Base-by-base conservation (phyloP, 2,888 invertebrate genomes). In the Anthrax anthrax region DNA sequence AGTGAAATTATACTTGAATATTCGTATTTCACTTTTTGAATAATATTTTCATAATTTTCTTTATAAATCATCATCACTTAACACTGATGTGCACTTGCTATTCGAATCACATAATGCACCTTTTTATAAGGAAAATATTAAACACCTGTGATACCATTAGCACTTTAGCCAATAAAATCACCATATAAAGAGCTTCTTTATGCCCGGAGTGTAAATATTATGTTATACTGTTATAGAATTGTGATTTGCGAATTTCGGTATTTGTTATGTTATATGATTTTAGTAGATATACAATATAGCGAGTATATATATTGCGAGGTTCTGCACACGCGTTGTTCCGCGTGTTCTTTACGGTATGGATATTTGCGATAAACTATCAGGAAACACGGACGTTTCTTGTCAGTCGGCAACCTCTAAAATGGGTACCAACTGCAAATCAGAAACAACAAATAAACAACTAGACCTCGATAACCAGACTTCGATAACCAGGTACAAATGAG, bases 321-420 rank as follows among this genome's bases (percentile, higher is more conserved):
- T 48, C 44, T 45, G 48, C 45, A 48, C 49, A 47, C 43, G 44
- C 46, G 45, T 46, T 40, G 39, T 47, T 48, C 48, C 44, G 45
- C 43, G 43, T 43, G 46, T 44, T 65, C 67, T 65, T 63, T 63
- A 65, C 66, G 62, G 65, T 63, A 64, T 64, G 67, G 65, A 65
- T 64, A 66, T 66, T 66, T 64, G 64, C 66, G 67, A 67, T 66
- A 66, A 66, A 66, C 66, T 66, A 66, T 66, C 65, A 63, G 50
- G 52, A 49, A 51, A 50, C 52, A 52, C 51, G 52, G 51, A 47
- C 49, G 47, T 51, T 49, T 49, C 51, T 62, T 63, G 63, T 12
- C 29, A 32, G 29, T 32, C 29, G 29, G 29, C 13, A 32, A 37
- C 17, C 37, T 37, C 37, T 36, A 40, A 39, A 47, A 43, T 43